Base-by-base conservation (phyloP, 1,140 invertebrate species). In the Eciton burchellii region DNA sequence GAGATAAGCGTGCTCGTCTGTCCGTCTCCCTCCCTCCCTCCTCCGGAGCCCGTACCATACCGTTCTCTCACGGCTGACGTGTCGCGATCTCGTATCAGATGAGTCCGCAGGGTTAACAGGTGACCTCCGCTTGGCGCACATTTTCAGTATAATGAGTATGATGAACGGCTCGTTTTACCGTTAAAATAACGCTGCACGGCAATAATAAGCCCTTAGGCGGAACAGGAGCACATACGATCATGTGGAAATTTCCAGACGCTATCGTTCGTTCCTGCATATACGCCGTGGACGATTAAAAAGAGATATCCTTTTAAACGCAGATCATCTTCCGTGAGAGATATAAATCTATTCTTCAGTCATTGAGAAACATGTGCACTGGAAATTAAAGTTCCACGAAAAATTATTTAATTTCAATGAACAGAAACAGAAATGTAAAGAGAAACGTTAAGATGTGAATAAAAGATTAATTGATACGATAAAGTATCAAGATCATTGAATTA, bases 141-240 rank as follows among this genome's bases (percentile, higher is more conserved):
- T 84, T 86, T 84, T 65, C 43, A 66, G 65, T 68, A 70, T 89
- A 91, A 91, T 91, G 90, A 90, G 88, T 90, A 85, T 88, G 89
- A 89, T 76, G 84, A 82, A 89, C 76, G 68, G 52, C 81, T 82
- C 81, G 73, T 81, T 82, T 84, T 84, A 90, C 87, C 73, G 87
- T 88, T 89, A 86, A 89, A 90, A 87, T 88, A 91, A 90, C 89
- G 84, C 83, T 84, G 87, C 84, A 86, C 43, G 68, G 79, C 74
- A 90, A 91, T 90, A 91, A 91, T 89, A 74, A 72, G 63, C 43
- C 41, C n/a, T 54, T 8, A 12, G 29, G 14, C 57, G 29, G 76
- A 81, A 77, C 63, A 29, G 5, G 62, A 56, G 74, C 16, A 63
- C 1, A 24, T 19, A 76, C 43, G 24, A 35, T 43, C 70, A 43